Base-by-base conservation (phyloP, 2,888 invertebrate species). In the Dasysyrphus albostriatus region DNA sequence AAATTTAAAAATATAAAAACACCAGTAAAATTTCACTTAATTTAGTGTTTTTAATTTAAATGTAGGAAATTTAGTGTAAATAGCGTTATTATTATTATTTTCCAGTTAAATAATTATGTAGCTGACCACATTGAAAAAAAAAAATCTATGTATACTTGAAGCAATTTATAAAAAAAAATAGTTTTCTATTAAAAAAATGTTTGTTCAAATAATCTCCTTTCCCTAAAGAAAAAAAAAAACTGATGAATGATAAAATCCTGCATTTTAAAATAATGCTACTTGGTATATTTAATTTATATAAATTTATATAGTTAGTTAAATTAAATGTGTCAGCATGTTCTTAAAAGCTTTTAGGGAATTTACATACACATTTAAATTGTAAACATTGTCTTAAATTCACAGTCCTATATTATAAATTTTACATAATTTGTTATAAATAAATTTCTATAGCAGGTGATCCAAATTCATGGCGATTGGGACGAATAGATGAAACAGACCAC, bases 401-500 rank as follows among this genome's bases (percentile, higher is more conserved):
- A 49, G 9, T 9, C 4, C 9, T 49, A 19, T 10, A 49, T 19
- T 10, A 9, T 44, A 44, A 44, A 19, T 49, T 10, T 10, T 49
- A 19, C 24, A 8, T 77, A 61, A 70, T 47, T 61, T 61, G 29
- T 73, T 39, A 67, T 32, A 39, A 56, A 47, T 58, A n/a, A 65
- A 39, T 82, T 51, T 78, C 56, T 88, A 67, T 49, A 95, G 95
- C 95, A 89, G 95, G 95, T 88, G 96, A 96, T 93, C 96, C 96
- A 81, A 96, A 96, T 93, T 96, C 96, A 88, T 96, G 96, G 96
- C 94, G 96, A 88, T 94, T 96, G 90, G 96, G 96, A 88, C 94
- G 96, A 91, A 96, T 96, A 93, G 96, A 96, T 93, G 96, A 96
- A 93, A 94, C 95, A 89, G 96, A 96, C 91, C 96, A 96, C 91